phyloP scores from a whole-genome alignment of 2,113 vertebrate genomes.

The Dicentrarchus labrax region DNA sequence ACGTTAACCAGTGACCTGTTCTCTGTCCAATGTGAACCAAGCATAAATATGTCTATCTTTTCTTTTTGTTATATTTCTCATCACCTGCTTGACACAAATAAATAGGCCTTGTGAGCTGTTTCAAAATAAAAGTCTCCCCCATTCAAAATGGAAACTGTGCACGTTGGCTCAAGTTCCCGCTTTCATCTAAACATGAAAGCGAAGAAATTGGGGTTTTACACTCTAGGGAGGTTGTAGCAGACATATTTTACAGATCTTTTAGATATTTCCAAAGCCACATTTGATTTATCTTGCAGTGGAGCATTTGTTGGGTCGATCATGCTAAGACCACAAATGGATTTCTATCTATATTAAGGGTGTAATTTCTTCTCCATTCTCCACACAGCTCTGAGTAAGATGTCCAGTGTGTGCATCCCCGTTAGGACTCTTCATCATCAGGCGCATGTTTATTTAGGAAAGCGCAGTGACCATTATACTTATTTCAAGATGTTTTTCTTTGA shows the following conservation, averaged over 20 bases:
- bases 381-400: constrained; percentile 26
- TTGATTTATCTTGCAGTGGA: constrained; percentile 45
- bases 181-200: constrained; percentile 72
- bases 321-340: constrained; percentile 56
- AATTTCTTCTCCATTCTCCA: constrained; percentile 63
- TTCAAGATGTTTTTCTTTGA: constrained; percentile 45
- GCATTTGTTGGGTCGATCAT: constrained; percentile 65
- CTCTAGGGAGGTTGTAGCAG: constrained; percentile 41
- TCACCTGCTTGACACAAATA: constrained; percentile 25
- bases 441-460: constrained; percentile 44
- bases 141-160: constrained; percentile 26
- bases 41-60: background rate
- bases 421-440: constrained; percentile 29
- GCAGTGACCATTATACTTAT: background rate
- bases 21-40: constrained; percentile 5
- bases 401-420: constrained; percentile 8
- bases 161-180: background rate
- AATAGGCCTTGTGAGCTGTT: constrained; percentile 1
- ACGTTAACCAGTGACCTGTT: constrained; percentile 9
- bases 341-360: constrained; percentile 56
- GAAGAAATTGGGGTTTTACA: constrained; percentile 31
- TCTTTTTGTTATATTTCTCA: background rate
- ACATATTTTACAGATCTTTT: constrained; percentile 56
- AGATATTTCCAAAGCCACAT: constrained; percentile 68
- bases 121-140: constrained; percentile 37